A percentile compares a stretch with the other conserved stretches of the same genome.
These are phyloP conservation scores for Cepaea hortensis DNA, from an alignment of 2,888 invertebrate genomes.

Conservation along the genomic window DNA sequence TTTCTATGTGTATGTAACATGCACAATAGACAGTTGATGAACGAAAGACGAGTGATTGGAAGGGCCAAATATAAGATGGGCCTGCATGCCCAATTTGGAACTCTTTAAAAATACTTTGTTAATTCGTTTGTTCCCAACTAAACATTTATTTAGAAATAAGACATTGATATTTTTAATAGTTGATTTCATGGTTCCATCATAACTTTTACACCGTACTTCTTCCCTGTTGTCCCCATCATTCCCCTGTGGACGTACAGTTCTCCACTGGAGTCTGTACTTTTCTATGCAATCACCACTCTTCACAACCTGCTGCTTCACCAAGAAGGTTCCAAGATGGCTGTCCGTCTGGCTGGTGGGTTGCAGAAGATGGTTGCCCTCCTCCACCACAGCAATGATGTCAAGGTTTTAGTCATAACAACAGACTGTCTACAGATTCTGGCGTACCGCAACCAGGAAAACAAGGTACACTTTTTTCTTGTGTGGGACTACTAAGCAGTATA, in stretches of 20 bases:
- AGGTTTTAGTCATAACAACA: slow-evolving; percentile 98
- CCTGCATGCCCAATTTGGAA: too few species aligned
- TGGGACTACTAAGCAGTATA: background rate
- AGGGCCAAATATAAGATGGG: too few species aligned
- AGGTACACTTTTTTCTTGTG: slow-evolving; percentile 77
- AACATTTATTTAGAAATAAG: too few species aligned
- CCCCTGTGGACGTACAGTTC: slow-evolving; percentile 80
- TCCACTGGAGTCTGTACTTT: slow-evolving; percentile 96
- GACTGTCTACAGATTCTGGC: slow-evolving; percentile 98
- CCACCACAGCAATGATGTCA: slow-evolving; percentile 96
- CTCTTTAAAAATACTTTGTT: too few species aligned
- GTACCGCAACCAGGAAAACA: slow-evolving; percentile 98
- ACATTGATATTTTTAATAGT: too few species aligned
- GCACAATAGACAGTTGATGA: too few species aligned
- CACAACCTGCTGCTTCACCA: slow-evolving; percentile 98
- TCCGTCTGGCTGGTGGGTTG: slow-evolving; percentile 95
- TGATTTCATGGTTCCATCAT: too few species aligned
- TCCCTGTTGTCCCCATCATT: too few species aligned
- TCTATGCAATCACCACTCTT: slow-evolving; percentile 98
- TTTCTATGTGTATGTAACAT: too few species aligned
- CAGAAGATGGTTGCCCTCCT: slow-evolving; percentile 86
- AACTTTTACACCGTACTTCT: too few species aligned
- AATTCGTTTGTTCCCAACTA: too few species aligned
- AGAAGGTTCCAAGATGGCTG: slow-evolving; percentile 98
- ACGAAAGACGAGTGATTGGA: too few species aligned